Base-by-base conservation (phyloP, 2,797 vertebrate species). In the Anguilla marmorata region DNA sequence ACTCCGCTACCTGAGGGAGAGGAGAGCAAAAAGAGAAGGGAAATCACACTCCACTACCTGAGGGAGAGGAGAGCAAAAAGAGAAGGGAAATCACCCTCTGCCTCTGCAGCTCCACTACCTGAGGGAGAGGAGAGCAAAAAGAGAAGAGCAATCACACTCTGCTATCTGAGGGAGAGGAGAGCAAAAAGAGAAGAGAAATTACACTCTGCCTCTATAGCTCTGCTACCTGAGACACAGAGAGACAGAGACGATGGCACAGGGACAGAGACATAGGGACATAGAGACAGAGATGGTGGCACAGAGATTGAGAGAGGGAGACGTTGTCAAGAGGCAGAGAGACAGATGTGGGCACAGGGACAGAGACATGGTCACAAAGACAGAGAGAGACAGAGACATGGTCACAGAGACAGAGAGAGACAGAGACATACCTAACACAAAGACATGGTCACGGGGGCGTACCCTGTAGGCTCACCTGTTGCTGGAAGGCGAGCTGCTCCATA, bases 401-500 rank as follows among this genome's bases (percentile, higher is more conserved):
- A 30, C 11, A 52, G 27, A 9, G 0, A 48, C 27, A 6, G 1
- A 1, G 50, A 27, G 76, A 30, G 11, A 52, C 50, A 52, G 50
- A 52, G 11, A 52, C 41, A 45, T 45, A 4, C 41, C 41, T 5
- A 45, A 45, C 41, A 45, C 41, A 45, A 45, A 54, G 52, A 54
- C 16, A 56, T 56, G 54, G 54, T 14, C 54, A 58, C 16, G 16
- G 56, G 56, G 56, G 56, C 56, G 0, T 2, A 16, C 56, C 56
- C 56, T 58, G 14, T 14, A 58, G 56, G 3, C 90, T 92, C 87
- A 98, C 98, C 96, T 96, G 96, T 19, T 0, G 79, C n/a, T n/a
- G 30, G 87, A 98, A 99, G 3, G 95, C 91, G 0, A 0, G 4
- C 1, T 37, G 80, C 0, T 91, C 93, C 97, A 99, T 96, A 0